Conservation (phyloP, 2,797 vertebrate genomes). For the Phylloscopus collybita region DNA sequence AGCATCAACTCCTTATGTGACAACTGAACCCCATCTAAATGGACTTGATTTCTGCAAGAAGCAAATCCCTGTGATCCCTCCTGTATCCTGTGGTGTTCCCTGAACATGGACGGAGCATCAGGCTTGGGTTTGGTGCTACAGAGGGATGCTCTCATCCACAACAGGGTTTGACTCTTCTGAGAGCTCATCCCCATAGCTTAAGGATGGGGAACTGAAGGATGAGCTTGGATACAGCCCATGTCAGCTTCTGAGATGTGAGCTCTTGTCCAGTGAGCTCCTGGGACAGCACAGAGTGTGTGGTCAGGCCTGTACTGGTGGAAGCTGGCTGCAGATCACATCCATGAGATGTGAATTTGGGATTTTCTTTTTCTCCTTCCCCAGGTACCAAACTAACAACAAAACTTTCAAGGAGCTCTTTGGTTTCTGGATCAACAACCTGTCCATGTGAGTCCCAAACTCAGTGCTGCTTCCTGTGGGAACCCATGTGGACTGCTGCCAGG, state of each 20-base stretch:
- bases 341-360: background rate
- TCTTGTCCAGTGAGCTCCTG: background rate
- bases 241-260: background rate
- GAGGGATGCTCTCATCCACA: background rate
- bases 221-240: background rate
- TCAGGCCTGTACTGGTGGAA: background rate
- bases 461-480: constrained; percentile 81
- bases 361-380: background rate
- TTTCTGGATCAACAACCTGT: constrained; percentile 84
- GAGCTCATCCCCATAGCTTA: background rate
- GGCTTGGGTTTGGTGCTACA: background rate
- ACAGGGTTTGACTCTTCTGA: background rate
- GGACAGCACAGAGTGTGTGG: background rate
- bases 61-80: background rate
- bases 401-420: constrained; percentile 76
- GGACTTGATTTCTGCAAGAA: background rate
- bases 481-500: constrained; percentile 74
- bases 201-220: background rate
- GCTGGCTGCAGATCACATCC: background rate
- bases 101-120: background rate
- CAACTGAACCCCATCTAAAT: background rate
- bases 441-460: constrained; percentile 77
- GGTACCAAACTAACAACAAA: constrained; percentile 47
- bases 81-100: background rate
- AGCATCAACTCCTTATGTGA: background rate